These are phyloP conservation scores for Lampris megalopsis DNA, from an alignment of 2,113 vertebrate species.

Conservation along the genomic window DNA sequence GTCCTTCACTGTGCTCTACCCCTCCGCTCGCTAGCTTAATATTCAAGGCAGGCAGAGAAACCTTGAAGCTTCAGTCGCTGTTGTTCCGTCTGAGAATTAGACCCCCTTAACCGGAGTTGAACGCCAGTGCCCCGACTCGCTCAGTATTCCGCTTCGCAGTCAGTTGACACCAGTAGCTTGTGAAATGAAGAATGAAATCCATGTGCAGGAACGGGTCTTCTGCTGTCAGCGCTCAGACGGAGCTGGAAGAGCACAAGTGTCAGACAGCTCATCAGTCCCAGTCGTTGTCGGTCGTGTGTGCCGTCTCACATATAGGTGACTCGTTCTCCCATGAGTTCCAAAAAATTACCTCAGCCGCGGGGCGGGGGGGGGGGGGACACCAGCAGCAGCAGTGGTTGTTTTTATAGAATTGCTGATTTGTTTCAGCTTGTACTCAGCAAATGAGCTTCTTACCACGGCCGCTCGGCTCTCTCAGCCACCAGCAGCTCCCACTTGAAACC, in stretches of 20 bases:
- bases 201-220: conserved; percentile 62
- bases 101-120: conserved; percentile 32
- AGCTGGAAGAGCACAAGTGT: conserved; percentile 36
- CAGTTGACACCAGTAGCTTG: conserved; percentile 50
- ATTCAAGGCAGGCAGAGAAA: neutral
- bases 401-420: conserved; percentile 31
- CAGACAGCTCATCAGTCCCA: conserved; percentile 22
- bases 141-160: conserved; percentile 40
- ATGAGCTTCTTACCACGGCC: conserved; percentile 18
- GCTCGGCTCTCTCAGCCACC: conserved; percentile 16
- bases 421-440: conserved; percentile 8
- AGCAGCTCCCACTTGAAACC: conserved; percentile 12
- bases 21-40: conserved; percentile 7
- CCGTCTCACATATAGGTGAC: conserved; percentile 6
- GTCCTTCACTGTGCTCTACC: conserved; percentile 2
- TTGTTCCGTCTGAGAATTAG: conserved; percentile 1
- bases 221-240: conserved; percentile 50
- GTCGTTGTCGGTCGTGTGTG: conserved; percentile 17
- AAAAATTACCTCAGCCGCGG: conserved; percentile 38
- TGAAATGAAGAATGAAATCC: conserved; percentile 70
- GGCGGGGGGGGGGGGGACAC: neutral
- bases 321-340: conserved; percentile 33
- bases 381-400: conserved; percentile 19
- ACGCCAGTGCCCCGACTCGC: conserved; percentile 33
- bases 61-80: conserved; percentile 17